Percentiles rank a stretch among this genome's conserved stretches.
These are phyloP conservation scores for Microplitis manilae DNA, from an alignment of 2,888 invertebrate species.

Conservation along the genomic window DNA sequence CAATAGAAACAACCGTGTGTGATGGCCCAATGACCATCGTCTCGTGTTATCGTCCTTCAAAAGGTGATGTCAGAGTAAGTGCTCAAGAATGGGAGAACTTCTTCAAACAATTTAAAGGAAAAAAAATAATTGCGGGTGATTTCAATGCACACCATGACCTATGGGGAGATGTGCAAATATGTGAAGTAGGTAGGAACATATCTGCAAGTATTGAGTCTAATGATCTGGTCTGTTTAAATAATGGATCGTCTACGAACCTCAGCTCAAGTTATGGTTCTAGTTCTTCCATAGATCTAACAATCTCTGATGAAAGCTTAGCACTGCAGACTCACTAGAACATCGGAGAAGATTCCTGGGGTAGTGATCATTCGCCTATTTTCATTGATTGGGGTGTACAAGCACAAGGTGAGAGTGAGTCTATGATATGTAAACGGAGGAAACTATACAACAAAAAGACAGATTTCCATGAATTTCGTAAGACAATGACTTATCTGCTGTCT, in stretches of 20 bases:
- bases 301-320: constrained; percentile 23
- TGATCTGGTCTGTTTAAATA: constrained; percentile 31
- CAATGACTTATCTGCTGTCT: no score
- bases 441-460: no score
- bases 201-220: constrained; percentile 6
- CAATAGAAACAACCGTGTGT: constrained; percentile 4
- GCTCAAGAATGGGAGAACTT: no score
- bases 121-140: constrained; percentile 35
- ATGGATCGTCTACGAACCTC: constrained; percentile 30
- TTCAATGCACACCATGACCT: constrained; percentile 39
- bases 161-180: constrained; percentile 28
- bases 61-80: no score
- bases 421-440: no score
- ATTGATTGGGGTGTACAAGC: no score
- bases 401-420: no score
- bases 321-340: constrained; percentile 26
- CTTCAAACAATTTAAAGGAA: neutral
- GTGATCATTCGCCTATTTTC: constrained; percentile 38
- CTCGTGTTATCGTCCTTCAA: no score
- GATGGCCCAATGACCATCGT: no score
- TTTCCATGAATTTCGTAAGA: no score
- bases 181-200: constrained; percentile 20
- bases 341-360: constrained; percentile 31
- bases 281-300: constrained; percentile 35
- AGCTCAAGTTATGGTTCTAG: constrained; percentile 12